Percentiles rank a stretch among this genome's conserved stretches.
Evolutionary conservation across 2,888 invertebrate species (phyloP).

Genomic region (Lutraria lutraria): DNA sequence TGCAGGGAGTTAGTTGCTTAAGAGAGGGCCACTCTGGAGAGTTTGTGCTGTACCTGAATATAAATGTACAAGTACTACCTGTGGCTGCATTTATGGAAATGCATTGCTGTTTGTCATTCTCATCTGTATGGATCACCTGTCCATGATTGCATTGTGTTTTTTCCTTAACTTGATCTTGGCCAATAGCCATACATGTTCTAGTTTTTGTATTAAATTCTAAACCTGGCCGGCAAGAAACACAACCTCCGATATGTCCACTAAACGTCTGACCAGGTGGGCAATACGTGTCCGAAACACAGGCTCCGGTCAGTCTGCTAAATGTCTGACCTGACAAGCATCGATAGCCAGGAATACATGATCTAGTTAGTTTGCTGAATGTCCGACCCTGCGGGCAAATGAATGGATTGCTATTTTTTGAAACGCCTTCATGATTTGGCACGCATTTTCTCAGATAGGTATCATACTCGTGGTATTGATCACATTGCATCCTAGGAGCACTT

Average conservation of each 20-base stretch:
- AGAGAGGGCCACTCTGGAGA: too few relatives aligned
- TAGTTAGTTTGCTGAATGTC: background rate
- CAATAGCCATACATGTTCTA: background rate
- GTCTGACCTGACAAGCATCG: background rate
- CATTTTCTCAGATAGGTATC: background rate
- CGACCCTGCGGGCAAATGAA: background rate
- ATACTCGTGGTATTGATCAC: background rate
- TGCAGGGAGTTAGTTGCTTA: too few relatives aligned
- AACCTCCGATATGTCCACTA: background rate
- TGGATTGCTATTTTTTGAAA: background rate
- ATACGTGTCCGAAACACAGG: background rate
- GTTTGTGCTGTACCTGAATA: too few relatives aligned
- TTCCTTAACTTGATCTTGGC: background rate
- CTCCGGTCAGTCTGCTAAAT: background rate
- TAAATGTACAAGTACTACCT: background rate
- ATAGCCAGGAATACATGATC: background rate
- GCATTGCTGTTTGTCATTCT: slow-evolving; percentile 40
- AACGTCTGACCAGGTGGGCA: background rate
- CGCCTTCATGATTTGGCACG: background rate
- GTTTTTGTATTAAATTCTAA: background rate
- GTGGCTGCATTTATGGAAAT: slow-evolving; percentile 35
- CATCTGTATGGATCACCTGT: slow-evolving; percentile 24
- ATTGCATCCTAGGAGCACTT: background rate
- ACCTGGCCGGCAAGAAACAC: background rate
- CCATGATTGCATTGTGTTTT: background rate